These are phyloP conservation scores for Corydoras maculifer DNA, from an alignment of 2,113 vertebrate genomes.

Conservation along the genomic window DNA sequence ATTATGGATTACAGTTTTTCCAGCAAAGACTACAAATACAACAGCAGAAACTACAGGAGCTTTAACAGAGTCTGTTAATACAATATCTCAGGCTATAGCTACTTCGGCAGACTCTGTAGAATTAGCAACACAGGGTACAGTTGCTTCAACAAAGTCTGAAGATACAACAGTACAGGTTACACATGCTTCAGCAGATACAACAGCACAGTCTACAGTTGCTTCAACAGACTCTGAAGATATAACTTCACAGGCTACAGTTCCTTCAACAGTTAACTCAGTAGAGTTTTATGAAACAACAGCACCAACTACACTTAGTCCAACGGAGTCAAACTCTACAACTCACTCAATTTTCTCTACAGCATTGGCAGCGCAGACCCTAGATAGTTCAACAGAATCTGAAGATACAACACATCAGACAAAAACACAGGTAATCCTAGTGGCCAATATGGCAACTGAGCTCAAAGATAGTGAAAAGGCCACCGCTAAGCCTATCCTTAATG, in stretches of 20 bases:
- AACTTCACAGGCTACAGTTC: background rate
- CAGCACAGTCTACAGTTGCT: background rate
- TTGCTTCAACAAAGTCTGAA: background rate
- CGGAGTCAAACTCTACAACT: background rate
- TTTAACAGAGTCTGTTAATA: background rate
- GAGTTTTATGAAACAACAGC: no score
- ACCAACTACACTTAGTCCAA: background rate
- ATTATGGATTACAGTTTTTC: background rate
- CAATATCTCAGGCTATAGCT: background rate
- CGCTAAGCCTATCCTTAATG: constrained; percentile 1
- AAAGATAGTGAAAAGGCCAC: constrained; percentile 29
- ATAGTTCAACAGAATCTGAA: background rate
- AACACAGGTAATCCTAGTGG: background rate
- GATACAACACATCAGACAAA: constrained; percentile 2
- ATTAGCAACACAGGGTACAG: background rate
- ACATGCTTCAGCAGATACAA: background rate
- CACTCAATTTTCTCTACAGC: background rate
- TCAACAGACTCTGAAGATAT: background rate
- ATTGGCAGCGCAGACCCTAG: background rate
- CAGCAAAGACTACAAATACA: background rate
- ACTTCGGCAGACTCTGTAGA: background rate
- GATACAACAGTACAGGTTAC: background rate
- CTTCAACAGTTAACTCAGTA: background rate
- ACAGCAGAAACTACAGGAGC: background rate
- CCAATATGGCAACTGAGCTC: constrained; percentile 8